Evolutionary conservation across 1,140 invertebrate species (phyloP).

Genomic region (Bombus confusus): DNA sequence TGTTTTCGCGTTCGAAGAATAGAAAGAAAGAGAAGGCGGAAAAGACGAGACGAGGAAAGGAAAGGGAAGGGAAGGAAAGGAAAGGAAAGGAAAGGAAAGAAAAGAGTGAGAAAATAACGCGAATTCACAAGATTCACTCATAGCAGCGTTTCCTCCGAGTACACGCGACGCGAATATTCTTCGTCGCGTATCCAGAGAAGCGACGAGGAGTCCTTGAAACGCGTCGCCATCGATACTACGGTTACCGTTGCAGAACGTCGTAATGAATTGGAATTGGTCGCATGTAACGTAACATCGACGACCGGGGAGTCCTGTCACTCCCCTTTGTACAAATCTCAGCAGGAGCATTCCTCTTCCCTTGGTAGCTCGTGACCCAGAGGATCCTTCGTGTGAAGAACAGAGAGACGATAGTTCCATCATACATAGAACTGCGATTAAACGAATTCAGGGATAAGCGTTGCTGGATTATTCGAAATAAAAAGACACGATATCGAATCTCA

Average conservation of each 20-base stretch:
- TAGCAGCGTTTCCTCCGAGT: constrained; percentile 72
- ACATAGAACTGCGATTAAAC: constrained; percentile 54
- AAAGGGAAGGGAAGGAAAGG: constrained; percentile 19
- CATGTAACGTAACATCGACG: constrained; percentile 10
- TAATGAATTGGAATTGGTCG: constrained; percentile 30
- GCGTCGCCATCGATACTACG: constrained; percentile 50
- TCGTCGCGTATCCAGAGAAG: constrained; percentile 49
- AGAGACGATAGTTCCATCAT: constrained; percentile 56
- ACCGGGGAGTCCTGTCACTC: constrained; percentile 68
- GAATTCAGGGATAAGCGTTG: constrained; percentile 43
- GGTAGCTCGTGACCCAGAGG: constrained; percentile 70
- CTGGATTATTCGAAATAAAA: not conserved
- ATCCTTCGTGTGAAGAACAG: constrained; percentile 66
- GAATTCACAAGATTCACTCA: constrained; percentile 44
- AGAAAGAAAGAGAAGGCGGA: not conserved
- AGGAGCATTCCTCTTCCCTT: constrained; percentile 76
- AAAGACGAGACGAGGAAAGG: not conserved
- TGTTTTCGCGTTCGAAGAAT: not conserved
- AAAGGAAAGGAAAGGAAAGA: not conserved
- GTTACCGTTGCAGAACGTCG: constrained; percentile 70
- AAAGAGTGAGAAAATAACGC: not conserved
- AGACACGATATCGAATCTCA: constrained; percentile 23
- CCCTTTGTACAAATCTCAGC: constrained; percentile 75
- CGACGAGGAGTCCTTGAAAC: constrained; percentile 62
- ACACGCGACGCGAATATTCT: constrained; percentile 53